Percentiles rank a stretch among this genome's conserved stretches.
Conservation (phyloP, 2,797 vertebrate species). For the Smutsia temminckii region DNA sequence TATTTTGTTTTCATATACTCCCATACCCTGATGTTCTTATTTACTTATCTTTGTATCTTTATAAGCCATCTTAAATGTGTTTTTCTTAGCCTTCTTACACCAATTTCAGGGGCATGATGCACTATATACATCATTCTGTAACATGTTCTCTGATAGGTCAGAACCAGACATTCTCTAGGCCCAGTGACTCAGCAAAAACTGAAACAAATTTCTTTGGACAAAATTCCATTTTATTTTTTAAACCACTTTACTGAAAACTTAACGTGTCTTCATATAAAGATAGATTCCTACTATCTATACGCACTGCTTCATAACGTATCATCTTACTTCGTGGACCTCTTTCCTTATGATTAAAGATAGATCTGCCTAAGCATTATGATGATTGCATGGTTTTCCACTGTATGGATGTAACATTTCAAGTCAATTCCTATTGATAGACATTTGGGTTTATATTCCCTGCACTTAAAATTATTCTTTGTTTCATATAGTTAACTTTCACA, state of each 20-base stretch:
- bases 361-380: neutral
- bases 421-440: neutral
- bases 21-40: neutral
- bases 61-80: neutral
- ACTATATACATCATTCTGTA: neutral
- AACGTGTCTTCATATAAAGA: neutral
- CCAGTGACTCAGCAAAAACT: neutral
- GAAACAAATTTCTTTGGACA: neutral
- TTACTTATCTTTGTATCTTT: slow-evolving; percentile 13
- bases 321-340: neutral
- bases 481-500: slow-evolving; percentile 1
- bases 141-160: neutral
- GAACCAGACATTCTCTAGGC: neutral
- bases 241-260: neutral
- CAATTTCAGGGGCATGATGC: neutral
- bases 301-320: neutral
- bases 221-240: neutral
- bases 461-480: neutral
- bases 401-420: neutral
- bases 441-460: slow-evolving; percentile 16
- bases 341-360: neutral
- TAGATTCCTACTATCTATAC: neutral
- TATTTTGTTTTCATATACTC: neutral
- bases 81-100: neutral
- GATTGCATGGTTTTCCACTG: neutral